Percentiles rank a stretch among this genome's conserved stretches.
These are phyloP conservation scores for Lepus americanus DNA, from an alignment of 2,113 vertebrate species.

Conservation along the genomic window DNA sequence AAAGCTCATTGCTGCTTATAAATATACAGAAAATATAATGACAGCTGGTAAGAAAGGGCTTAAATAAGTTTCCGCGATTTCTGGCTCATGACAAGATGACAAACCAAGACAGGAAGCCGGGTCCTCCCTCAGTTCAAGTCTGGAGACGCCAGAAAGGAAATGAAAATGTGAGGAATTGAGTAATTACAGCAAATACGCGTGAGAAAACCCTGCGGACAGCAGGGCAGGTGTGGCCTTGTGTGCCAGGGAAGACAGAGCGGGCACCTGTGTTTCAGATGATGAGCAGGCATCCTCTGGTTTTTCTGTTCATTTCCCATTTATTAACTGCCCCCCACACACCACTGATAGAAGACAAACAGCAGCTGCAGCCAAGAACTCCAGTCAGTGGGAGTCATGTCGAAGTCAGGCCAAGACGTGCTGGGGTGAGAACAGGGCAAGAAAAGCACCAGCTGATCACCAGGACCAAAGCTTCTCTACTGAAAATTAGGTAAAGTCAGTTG, in stretches of 20 bases:
- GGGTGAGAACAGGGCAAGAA: not conserved
- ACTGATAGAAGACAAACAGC: constrained; percentile 21
- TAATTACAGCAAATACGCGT: constrained; percentile 1
- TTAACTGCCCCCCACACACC: not conserved
- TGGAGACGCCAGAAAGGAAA: not conserved
- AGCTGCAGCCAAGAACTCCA: not conserved
- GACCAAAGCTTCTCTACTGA: not conserved
- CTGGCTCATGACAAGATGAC: constrained; percentile 26
- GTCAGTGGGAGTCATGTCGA: not conserved
- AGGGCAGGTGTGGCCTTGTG: not conserved
- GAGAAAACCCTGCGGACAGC: constrained; percentile 8
- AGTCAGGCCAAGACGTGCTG: not conserved
- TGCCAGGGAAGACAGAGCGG: not conserved
- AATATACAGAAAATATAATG: not conserved
- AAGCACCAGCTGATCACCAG: not conserved
- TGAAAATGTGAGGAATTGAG: not conserved
- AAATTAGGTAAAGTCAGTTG: not conserved
- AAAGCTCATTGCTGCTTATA: not conserved
- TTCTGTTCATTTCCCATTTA: not conserved
- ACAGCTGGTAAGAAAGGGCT: not conserved
- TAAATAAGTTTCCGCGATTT: constrained; percentile 20
- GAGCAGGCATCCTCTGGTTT: not conserved
- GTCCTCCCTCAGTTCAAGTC: not conserved
- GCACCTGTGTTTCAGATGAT: not conserved
- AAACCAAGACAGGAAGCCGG: not conserved